phyloP scores from a whole-genome alignment of 2,888 invertebrate genomes.

The Drosophila pegasa region DNA sequence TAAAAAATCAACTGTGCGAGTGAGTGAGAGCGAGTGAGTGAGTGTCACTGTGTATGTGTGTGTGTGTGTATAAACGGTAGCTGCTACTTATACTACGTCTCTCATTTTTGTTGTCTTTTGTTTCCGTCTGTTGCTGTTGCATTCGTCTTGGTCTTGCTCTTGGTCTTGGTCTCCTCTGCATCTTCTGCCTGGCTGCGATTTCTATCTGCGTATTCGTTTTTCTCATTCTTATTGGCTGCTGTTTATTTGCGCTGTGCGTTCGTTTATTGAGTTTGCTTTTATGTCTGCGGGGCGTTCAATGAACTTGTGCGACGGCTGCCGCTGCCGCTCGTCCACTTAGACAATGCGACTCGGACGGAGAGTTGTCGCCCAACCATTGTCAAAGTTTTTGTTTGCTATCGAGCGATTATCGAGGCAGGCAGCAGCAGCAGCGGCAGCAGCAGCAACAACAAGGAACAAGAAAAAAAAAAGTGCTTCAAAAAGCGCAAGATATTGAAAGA shows the following conservation, averaged over 20 bases:
- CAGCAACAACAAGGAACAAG: slow-evolving; percentile 18
- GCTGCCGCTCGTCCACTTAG: slow-evolving; percentile 30
- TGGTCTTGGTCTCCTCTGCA: slow-evolving; percentile 36
- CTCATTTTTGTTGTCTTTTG: slow-evolving; percentile 37
- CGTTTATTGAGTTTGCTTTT: slow-evolving; percentile 76
- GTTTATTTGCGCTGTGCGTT: slow-evolving; percentile 74
- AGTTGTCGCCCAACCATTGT: slow-evolving; percentile 45
- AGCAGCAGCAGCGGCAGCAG: slow-evolving; percentile 17
- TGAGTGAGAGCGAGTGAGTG: slow-evolving; percentile 1
- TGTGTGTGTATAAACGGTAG: slow-evolving; percentile 16
- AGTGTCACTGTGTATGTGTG: slow-evolving; percentile 1
- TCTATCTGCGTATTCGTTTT: slow-evolving; percentile 71
- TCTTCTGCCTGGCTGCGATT: slow-evolving; percentile 66
- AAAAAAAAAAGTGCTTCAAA: slow-evolving; percentile 24
- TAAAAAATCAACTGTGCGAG: slow-evolving; percentile 18
- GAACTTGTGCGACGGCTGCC: slow-evolving; percentile 51
- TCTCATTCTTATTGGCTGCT: slow-evolving; percentile 81
- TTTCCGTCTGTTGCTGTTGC: slow-evolving; percentile 29
- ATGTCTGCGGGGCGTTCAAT: slow-evolving; percentile 70
- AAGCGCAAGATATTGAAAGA: slow-evolving; percentile 59
- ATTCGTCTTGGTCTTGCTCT: slow-evolving; percentile 17
- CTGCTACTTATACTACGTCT: slow-evolving; percentile 13
- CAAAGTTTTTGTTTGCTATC: slow-evolving; percentile 50
- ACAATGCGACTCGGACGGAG: slow-evolving; percentile 42
- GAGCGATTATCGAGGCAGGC: slow-evolving; percentile 49